Percentiles rank a stretch among this genome's conserved stretches.
Conservation (phyloP, 2,113 vertebrate genomes). For the Channa maculata region DNA sequence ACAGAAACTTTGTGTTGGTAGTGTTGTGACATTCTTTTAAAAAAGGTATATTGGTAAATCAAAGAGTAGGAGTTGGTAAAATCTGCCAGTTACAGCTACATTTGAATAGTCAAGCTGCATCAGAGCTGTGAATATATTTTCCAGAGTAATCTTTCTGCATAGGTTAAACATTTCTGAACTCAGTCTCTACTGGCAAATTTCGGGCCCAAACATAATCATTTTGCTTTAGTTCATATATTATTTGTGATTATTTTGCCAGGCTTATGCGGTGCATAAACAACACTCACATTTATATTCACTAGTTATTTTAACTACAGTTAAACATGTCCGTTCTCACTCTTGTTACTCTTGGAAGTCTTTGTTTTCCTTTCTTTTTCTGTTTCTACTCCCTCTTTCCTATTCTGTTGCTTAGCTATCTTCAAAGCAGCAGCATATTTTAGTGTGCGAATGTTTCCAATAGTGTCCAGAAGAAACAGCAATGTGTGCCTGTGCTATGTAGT, state of each 20-base stretch:
- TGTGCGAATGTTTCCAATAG: conserved; percentile 35
- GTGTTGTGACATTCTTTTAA: neutral
- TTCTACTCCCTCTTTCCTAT: conserved; percentile 14
- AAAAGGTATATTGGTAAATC: neutral
- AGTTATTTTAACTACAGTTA: neutral
- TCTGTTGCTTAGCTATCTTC: conserved; percentile 43
- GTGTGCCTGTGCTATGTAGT: neutral
- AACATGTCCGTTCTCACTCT: conserved; percentile 1
- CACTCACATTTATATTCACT: too few relatives aligned
- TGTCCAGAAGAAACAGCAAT: neutral
- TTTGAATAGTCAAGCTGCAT: too few relatives aligned
- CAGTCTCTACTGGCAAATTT: too few relatives aligned
- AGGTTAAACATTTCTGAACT: too few relatives aligned
- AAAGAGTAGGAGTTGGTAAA: neutral
- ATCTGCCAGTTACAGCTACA: too few relatives aligned
- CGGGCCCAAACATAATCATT: too few relatives aligned
- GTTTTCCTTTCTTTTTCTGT: neutral
- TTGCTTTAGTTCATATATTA: too few relatives aligned
- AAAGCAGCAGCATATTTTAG: conserved; percentile 60
- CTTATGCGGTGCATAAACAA: too few relatives aligned
- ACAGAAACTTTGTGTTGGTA: neutral
- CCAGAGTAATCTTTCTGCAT: too few relatives aligned
- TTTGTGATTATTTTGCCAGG: too few relatives aligned
- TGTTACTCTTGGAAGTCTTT: neutral
- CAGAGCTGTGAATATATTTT: neutral